Conservation (phyloP, 2,113 vertebrate species). For the Ictalurus furcatus region DNA sequence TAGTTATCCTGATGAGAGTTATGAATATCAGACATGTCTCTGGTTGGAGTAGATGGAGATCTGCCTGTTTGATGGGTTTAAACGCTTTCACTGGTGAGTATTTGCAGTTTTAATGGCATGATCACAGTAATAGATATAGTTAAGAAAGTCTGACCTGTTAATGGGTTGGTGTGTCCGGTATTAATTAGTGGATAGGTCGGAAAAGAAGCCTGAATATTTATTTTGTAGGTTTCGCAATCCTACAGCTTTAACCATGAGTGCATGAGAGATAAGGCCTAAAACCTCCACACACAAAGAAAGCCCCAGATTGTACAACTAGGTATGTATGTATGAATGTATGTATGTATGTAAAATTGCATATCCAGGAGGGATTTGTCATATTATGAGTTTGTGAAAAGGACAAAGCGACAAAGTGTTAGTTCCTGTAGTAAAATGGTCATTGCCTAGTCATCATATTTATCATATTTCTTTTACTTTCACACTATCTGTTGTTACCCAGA, state of each 20-base stretch:
- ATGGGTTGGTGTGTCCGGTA: not conserved
- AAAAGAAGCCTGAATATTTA: not conserved
- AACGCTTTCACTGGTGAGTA: not conserved
- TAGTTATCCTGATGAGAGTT: too few species aligned
- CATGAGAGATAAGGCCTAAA: not conserved
- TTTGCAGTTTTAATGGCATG: not conserved
- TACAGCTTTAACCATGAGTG: conserved; percentile 17
- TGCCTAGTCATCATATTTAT: not conserved
- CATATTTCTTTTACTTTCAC: too few species aligned
- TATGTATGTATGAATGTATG: not conserved
- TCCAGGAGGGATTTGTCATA: conserved; percentile 64
- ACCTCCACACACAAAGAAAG: not conserved
- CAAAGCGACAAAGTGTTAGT: conserved; percentile 63
- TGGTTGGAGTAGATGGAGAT: not conserved
- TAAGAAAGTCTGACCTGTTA: conserved; percentile 23
- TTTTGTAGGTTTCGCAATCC: conserved; percentile 49
- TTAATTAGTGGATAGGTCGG: not conserved
- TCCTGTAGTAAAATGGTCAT: conserved; percentile 39
- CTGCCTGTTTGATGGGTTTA: not conserved
- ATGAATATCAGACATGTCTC: not conserved
- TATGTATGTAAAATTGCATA: conserved; percentile 58
- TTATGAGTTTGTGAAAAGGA: conserved; percentile 68
- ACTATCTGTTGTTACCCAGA: too few species aligned
- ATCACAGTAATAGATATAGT: not conserved
- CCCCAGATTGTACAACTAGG: not conserved